phyloP scores from a whole-genome alignment of 2,797 vertebrate species.

The Falco peregrinus region DNA sequence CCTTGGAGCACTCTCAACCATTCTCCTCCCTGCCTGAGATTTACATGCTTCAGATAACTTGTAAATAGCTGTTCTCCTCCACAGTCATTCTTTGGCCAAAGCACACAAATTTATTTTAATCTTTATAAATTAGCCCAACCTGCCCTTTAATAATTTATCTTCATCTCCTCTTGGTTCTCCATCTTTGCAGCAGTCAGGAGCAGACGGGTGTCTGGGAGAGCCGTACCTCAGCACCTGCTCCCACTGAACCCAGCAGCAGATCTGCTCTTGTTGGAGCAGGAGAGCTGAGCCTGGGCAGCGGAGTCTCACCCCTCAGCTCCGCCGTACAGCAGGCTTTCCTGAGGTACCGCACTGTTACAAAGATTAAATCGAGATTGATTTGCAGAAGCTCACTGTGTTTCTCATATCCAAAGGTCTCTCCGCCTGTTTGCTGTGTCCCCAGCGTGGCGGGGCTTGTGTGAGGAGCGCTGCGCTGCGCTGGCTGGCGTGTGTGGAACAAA shows the following conservation, averaged over 20 bases:
- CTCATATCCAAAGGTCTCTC: background rate
- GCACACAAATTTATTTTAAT: conserved; percentile 53
- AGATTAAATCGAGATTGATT: background rate
- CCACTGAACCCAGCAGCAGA: background rate
- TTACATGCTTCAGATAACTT: conserved; percentile 54
- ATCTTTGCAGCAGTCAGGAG: background rate
- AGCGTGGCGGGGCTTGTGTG: background rate
- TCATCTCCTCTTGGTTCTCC: background rate
- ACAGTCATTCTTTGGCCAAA: conserved; percentile 34
- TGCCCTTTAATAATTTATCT: conserved; percentile 31
- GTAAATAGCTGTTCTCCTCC: conserved; percentile 49
- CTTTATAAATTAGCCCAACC: conserved; percentile 47
- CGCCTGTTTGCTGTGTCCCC: background rate
- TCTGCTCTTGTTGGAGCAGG: background rate
- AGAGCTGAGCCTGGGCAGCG: background rate
- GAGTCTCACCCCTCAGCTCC: background rate
- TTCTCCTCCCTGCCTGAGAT: conserved; percentile 38
- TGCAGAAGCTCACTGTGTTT: background rate
- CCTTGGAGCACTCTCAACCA: conserved; percentile 45
- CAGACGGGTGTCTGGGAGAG: background rate
- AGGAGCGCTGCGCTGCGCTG: background rate
- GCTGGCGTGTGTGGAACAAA: background rate
- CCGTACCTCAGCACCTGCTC: background rate
- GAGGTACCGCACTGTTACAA: background rate
- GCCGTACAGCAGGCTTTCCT: background rate